These are phyloP conservation scores for Tanypteryx hageni DNA, from an alignment of 2,888 invertebrate species.

Conservation along the genomic window DNA sequence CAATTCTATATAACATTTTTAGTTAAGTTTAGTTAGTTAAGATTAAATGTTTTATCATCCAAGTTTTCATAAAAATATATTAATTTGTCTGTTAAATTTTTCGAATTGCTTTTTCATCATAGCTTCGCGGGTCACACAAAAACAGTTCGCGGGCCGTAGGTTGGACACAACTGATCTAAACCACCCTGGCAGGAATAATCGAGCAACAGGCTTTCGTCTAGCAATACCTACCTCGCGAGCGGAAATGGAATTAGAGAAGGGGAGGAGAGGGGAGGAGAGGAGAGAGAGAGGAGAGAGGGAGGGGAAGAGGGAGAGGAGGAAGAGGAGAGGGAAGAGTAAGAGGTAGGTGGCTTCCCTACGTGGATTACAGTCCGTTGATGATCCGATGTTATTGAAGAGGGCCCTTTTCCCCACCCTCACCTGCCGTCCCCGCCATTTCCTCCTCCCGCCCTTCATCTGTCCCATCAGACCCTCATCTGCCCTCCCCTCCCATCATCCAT, in stretches of 20 bases:
- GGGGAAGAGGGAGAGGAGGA: neutral
- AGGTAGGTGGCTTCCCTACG: neutral
- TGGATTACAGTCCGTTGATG: conserved; percentile 17
- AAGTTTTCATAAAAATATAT: no score
- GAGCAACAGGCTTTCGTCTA: neutral
- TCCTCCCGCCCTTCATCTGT: neutral
- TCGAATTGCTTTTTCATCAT: no score
- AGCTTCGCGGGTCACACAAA: no score
- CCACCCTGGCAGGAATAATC: neutral
- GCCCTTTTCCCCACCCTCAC: neutral
- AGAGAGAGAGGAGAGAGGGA: neutral
- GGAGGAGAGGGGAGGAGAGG: neutral
- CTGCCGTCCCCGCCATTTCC: conserved; percentile 2
- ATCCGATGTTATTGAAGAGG: conserved; percentile 4
- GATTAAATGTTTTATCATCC: no score
- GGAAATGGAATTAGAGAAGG: neutral
- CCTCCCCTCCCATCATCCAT: neutral
- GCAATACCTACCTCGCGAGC: neutral
- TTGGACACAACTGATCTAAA: no score
- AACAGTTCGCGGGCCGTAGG: no score
- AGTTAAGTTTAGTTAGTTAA: no score
- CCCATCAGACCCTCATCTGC: conserved; percentile 29
- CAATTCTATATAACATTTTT: no score
- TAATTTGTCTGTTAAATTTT: no score
- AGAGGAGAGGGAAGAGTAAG: neutral